Percentiles rank a stretch among this genome's conserved stretches.
Conservation (phyloP, 1,140 invertebrate genomes). For the Lasaia peninsularis region DNA sequence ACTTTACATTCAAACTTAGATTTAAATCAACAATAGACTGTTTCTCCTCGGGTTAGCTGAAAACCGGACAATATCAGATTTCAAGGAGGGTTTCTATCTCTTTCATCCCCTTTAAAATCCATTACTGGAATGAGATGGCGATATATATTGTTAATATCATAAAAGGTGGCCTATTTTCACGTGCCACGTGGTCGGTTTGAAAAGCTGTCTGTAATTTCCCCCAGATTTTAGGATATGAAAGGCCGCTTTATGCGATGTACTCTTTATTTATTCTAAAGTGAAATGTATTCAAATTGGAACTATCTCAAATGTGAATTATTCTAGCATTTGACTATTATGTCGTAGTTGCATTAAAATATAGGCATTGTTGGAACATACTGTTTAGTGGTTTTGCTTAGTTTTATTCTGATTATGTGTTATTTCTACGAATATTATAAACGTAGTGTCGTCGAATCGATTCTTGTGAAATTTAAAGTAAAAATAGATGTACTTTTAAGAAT, state of each 20-base stretch:
- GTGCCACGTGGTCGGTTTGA: slow-evolving; percentile 46
- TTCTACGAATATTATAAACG: no score
- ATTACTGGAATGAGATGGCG: slow-evolving; percentile 32
- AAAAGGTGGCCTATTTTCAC: slow-evolving; percentile 55
- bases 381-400: no score
- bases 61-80: slow-evolving; percentile 17
- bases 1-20: slow-evolving; percentile 1
- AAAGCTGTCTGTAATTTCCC: slow-evolving; percentile 35
- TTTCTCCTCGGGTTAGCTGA: slow-evolving; percentile 22
- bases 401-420: no score
- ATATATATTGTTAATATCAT: slow-evolving; percentile 46
- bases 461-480: no score
- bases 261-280: slow-evolving; percentile 15
- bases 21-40: slow-evolving; percentile 18
- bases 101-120: slow-evolving; percentile 30
- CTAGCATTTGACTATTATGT: not conserved
- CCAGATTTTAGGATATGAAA: slow-evolving; percentile 28
- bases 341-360: not conserved
- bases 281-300: slow-evolving; percentile 6
- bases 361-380: not conserved
- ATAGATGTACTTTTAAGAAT: no score
- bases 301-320: slow-evolving; percentile 2
- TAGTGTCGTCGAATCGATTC: no score
- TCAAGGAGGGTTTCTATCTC: slow-evolving; percentile 25
- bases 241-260: slow-evolving; percentile 19